Conservation (phyloP, 2,113 vertebrate species). For the Triplophysa siluroides region DNA sequence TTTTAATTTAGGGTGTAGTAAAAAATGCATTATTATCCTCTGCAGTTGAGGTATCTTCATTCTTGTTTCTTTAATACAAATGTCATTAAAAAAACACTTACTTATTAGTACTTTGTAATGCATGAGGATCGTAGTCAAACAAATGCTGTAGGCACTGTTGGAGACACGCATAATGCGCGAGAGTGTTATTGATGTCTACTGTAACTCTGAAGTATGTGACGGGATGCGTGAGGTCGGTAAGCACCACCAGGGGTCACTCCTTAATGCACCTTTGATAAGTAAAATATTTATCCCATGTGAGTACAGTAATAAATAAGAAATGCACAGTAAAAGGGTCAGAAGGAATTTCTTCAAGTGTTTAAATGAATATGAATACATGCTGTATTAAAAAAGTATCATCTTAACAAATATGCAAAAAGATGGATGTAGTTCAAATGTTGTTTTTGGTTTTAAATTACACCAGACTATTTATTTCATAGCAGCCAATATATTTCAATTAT, state of each 20-base stretch:
- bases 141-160: not conserved
- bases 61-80: not conserved
- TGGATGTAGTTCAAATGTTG: too few relatives aligned
- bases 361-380: too few relatives aligned
- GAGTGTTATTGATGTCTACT: not conserved
- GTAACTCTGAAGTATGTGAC: not conserved
- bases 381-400: too few relatives aligned
- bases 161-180: not conserved
- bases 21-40: not conserved
- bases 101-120: not conserved
- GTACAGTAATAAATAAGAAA: constrained; percentile 38
- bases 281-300: constrained; percentile 39
- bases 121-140: too few relatives aligned
- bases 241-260: constrained; percentile 5
- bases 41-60: not conserved
- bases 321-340: not conserved
- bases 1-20: too few relatives aligned
- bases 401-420: too few relatives aligned
- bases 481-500: too few relatives aligned
- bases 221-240: not conserved
- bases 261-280: constrained; percentile 19
- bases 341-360: not conserved
- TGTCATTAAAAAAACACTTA: not conserved
- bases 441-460: not conserved
- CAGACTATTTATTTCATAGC: constrained; percentile 7